Evolutionary conservation across 2,888 invertebrate species (phyloP).

Genomic region (Tiphia femorata): DNA sequence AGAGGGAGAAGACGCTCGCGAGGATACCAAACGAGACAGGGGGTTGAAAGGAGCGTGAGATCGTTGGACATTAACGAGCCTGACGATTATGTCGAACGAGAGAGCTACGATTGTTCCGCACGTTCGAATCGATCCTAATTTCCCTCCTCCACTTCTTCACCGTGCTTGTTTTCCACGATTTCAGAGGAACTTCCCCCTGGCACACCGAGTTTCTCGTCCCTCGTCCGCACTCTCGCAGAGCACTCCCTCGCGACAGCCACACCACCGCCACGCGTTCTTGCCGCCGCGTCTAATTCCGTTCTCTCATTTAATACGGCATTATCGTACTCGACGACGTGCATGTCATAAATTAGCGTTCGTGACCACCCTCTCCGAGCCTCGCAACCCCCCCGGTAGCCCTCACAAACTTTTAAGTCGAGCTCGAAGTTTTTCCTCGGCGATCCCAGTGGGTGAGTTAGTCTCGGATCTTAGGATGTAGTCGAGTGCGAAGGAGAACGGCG

Average conservation of each 20-base stretch:
- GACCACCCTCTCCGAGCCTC: conserved; percentile 13
- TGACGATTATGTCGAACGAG: not conserved
- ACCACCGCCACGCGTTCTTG: not conserved
- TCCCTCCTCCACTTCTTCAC: not conserved
- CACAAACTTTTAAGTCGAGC: conserved; percentile 8
- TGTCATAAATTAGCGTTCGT: conserved; percentile 26
- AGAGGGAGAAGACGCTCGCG: too few relatives aligned
- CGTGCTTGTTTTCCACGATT: not conserved
- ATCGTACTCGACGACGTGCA: conserved; percentile 24
- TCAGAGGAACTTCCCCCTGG: not conserved
- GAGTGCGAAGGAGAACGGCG: not conserved
- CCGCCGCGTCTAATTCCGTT: conserved; percentile 22
- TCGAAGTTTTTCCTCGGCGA: conserved; percentile 2
- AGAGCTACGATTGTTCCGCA: not conserved
- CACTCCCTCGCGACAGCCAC: not conserved
- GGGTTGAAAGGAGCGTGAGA: too few relatives aligned
- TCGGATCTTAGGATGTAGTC: too few relatives aligned
- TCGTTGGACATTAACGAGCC: conserved; percentile 1
- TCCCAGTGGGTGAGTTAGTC: conserved; percentile 3
- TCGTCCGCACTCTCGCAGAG: conserved; percentile 4
- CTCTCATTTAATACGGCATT: conserved; percentile 21
- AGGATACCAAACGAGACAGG: too few relatives aligned
- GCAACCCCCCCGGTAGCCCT: not conserved
- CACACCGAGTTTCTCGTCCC: not conserved
- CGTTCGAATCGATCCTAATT: not conserved